phyloP scores from a whole-genome alignment of 2,113 vertebrate genomes.

The Lynx canadensis region DNA sequence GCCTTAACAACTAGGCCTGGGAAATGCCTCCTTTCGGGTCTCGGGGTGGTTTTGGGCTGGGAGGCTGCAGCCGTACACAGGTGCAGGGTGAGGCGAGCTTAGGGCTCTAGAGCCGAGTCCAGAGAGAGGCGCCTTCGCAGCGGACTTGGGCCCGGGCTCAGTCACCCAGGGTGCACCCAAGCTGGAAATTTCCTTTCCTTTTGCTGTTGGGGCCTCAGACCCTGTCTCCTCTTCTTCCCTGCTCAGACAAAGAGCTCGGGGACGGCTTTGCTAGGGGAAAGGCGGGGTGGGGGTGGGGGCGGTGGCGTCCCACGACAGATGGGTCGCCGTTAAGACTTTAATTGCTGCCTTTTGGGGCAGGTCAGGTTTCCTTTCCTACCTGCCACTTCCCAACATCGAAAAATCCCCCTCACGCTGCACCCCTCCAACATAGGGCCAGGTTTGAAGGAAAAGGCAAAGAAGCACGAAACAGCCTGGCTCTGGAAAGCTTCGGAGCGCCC shows the following conservation, averaged over 20 bases:
- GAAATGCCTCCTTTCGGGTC: neutral
- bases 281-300: neutral
- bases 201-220: neutral
- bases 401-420: neutral
- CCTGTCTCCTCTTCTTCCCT: neutral
- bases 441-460: conserved; percentile 11
- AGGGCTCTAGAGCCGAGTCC: neutral
- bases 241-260: conserved; percentile 72
- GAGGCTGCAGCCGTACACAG: neutral
- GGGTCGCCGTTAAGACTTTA: conserved; percentile 73
- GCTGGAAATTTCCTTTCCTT: neutral
- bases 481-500: neutral
- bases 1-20: neutral
- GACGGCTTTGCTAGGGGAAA: neutral
- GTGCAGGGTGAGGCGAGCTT: neutral
- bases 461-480: neutral
- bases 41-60: neutral
- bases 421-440: neutral
- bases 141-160: neutral
- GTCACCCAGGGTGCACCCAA: neutral
- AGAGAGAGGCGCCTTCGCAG: neutral
- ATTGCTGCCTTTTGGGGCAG: conserved; percentile 65
- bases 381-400: conserved; percentile 60
- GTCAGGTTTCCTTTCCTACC: conserved; percentile 79
- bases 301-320: conserved; percentile 68